phyloP scores from a whole-genome alignment of 2,888 invertebrate genomes.

The Phytoseiulus persimilis region DNA sequence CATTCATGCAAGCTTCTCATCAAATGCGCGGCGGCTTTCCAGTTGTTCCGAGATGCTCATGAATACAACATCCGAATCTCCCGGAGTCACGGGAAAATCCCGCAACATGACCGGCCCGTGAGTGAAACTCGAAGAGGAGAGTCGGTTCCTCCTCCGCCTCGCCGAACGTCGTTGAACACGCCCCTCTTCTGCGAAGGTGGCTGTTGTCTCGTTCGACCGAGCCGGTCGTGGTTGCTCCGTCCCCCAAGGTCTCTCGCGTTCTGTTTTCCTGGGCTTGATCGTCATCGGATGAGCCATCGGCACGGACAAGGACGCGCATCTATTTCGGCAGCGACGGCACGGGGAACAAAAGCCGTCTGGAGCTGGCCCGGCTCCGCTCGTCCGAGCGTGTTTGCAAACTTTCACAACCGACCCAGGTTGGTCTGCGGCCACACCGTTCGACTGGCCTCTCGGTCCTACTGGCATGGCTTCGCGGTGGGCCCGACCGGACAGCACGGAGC shows the following conservation, averaged over 20 bases:
- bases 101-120: no score
- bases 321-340: background rate
- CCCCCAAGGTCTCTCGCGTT: background rate
- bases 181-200: background rate
- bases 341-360: no score
- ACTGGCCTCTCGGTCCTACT: background rate
- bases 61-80: no score
- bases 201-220: background rate
- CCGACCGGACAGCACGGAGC: background rate
- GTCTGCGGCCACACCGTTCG: background rate
- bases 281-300: background rate
- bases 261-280: background rate
- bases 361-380: no score
- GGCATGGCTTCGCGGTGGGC: background rate
- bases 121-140: no score
- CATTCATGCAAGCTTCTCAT: no score
- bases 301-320: background rate
- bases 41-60: no score
- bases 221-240: background rate
- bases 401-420: background rate
- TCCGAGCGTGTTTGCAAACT: no score
- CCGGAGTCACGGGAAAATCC: no score
- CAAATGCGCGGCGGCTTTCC: no score
- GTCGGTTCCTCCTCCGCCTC: no score
- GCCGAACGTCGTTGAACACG: no score